Evolutionary conservation across 1,140 invertebrate species (phyloP).

Genomic region (Drosophila eugracilis): DNA sequence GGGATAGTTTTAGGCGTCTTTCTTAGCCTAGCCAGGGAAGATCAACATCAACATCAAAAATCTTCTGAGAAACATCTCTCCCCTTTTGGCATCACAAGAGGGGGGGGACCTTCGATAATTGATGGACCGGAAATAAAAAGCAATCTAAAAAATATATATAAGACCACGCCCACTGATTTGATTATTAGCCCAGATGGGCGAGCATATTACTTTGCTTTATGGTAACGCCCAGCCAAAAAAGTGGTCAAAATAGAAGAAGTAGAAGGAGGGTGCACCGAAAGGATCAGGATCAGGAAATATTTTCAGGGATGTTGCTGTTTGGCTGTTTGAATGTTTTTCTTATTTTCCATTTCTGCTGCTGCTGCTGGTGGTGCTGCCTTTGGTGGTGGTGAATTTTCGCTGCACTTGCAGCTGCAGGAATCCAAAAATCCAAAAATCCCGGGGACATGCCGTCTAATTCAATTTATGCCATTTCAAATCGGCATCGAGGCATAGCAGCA

Average conservation of each 20-base stretch:
- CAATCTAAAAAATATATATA: conserved; percentile 32
- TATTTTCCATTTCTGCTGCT: not conserved
- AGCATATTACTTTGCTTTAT: conserved; percentile 49
- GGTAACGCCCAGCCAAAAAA: conserved; percentile 28
- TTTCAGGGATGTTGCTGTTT: conserved; percentile 20
- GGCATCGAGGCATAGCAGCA: conserved; percentile 36
- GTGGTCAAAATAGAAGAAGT: conserved; percentile 5
- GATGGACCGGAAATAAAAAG: conserved; percentile 43
- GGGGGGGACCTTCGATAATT: conserved; percentile 36
- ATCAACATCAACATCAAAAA: too few relatives aligned
- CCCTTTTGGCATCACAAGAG: not conserved
- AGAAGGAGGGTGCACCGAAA: not conserved
- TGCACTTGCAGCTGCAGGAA: conserved; percentile 71
- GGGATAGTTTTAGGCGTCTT: too few relatives aligned
- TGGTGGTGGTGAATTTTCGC: conserved; percentile 39
- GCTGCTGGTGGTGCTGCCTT: conserved; percentile 44
- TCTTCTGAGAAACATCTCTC: not conserved
- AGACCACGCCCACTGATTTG: conserved; percentile 50
- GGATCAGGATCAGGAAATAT: not conserved
- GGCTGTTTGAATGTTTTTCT: not conserved
- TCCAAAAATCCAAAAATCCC: not conserved
- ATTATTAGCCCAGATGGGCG: conserved; percentile 54
- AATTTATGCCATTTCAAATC: conserved; percentile 73
- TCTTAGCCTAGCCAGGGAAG: too few relatives aligned
- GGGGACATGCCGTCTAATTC: conserved; percentile 63